These are phyloP conservation scores for Irena cyanogastra DNA, from an alignment of 2,113 vertebrate genomes.

Conservation along the genomic window DNA sequence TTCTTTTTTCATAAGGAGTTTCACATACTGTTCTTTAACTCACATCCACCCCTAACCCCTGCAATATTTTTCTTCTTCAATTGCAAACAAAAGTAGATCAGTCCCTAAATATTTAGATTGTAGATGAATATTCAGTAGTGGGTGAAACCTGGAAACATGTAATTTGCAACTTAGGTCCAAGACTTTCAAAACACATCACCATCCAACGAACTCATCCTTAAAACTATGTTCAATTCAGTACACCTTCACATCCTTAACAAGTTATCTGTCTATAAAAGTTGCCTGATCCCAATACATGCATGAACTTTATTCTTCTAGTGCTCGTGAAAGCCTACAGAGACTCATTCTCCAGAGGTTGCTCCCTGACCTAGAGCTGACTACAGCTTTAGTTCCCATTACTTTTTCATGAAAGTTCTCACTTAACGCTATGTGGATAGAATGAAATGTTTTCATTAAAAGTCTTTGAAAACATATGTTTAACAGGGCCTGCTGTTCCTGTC, in stretches of 20 bases:
- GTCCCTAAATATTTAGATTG: neutral
- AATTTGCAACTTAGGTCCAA: neutral
- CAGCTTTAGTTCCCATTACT: neutral
- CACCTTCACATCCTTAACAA: neutral
- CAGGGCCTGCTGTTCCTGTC: neutral
- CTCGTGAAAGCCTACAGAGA: neutral
- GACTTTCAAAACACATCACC: neutral
- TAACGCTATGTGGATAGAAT: neutral
- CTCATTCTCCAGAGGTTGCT: neutral
- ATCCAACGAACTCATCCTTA: neutral
- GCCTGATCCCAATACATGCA: neutral
- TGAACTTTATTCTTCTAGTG: neutral
- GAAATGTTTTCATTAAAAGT: neutral
- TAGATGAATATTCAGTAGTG: neutral
- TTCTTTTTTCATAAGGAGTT: neutral
- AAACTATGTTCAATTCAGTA: neutral
- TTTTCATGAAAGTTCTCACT: neutral
- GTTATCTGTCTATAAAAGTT: neutral
- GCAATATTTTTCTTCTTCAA: neutral
- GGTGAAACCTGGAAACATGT: neutral
- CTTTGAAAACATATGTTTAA: neutral
- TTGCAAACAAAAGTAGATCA: neutral
- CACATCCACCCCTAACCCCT: rapidly evolving
- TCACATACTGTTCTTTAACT: neutral
- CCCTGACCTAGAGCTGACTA: neutral